Conservation (phyloP, 37 sponge, comb jelly and placozoan genomes). For the Amphimedon queenslandica region DNA sequence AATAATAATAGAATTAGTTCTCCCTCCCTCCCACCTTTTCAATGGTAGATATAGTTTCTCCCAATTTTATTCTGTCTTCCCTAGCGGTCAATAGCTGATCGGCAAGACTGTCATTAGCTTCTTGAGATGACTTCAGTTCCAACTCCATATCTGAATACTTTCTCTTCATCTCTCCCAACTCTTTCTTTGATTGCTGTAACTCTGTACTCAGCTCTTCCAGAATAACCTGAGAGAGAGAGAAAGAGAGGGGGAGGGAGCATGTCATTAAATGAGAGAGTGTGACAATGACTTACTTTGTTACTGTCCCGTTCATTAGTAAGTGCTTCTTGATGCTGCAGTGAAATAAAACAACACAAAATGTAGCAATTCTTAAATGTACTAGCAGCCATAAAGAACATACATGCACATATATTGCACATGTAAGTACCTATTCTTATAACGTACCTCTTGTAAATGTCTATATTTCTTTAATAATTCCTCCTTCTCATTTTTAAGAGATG, state of each 20-base stretch:
- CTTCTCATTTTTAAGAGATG: neutral
- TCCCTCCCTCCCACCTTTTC: constrained; percentile 22
- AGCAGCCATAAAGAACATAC: too few species aligned
- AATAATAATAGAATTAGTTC: neutral
- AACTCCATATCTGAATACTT: constrained; percentile 1
- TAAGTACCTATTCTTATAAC: neutral
- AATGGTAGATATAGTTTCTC: constrained; percentile 1
- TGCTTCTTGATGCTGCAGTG: constrained; percentile 36
- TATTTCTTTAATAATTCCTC: neutral
- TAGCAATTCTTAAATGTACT: too few species aligned
- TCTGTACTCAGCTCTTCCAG: constrained; percentile 29
- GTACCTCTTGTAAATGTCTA: neutral
- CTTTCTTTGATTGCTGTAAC: constrained; percentile 22
- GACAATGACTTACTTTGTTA: neutral
- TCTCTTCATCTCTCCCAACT: constrained; percentile 28
- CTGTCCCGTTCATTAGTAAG: constrained; percentile 13
- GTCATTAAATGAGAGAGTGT: neutral
- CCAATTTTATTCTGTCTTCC: constrained; percentile 36
- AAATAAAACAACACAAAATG: too few species aligned
- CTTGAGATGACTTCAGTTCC: constrained; percentile 2
- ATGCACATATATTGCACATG: neutral
- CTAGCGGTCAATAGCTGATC: constrained; percentile 30
- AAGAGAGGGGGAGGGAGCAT: neutral
- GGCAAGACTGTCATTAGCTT: constrained; percentile 9
- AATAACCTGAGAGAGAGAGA: neutral